Base-by-base conservation (phyloP, 2,113 vertebrate genomes). In the Apus apus region DNA sequence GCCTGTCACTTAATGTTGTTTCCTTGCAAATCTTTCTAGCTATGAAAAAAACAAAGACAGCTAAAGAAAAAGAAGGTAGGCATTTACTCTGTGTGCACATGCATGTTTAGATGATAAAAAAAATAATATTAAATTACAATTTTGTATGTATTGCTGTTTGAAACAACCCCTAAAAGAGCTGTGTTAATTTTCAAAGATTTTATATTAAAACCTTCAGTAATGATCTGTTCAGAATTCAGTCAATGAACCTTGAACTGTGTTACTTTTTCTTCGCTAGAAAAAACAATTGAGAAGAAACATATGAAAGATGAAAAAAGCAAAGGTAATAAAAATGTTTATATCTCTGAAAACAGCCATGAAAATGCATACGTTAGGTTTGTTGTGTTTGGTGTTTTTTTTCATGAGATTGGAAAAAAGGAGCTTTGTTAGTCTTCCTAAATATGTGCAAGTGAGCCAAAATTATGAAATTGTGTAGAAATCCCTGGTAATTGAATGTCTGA, bases 61-160 rank as follows among this genome's bases (percentile, higher is more conserved):
- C 79, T 89, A 98, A 97, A 50, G 95, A 97, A 96, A 97, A 75
- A 83, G 91, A 97, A 96, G 97, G 98, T 98, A 98, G 68, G 85
- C 38, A 30, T 72, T 83, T 60, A 65, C 21, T 82, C 40, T 30
- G 5, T 29, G 9, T 53, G 23, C 73, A 15, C 10, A 17, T 68
- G 32, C 19, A 20, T 54, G 38, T 43, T 26, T 79, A 70, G 11
- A 87, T 51, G 7, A 51, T 45, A 76, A 67, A 32, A 53, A 57
- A 84, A 73, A 77, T 48, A 71, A 1, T 3, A 40, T 29, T 10
- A 80, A 12, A 38, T 70, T 60, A 25, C 4, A 80, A 13, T 50
- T 76, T 65, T 87, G 9, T n/a, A 56, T 64, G 23, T 30, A 50
- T 43, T 74, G 2, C 18, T 74, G 5, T 73, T 79, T 94, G 27